Percentiles rank a stretch among this genome's conserved stretches.
Conservation (phyloP, 2,797 vertebrate species). For the Etheostoma perlongum region DNA sequence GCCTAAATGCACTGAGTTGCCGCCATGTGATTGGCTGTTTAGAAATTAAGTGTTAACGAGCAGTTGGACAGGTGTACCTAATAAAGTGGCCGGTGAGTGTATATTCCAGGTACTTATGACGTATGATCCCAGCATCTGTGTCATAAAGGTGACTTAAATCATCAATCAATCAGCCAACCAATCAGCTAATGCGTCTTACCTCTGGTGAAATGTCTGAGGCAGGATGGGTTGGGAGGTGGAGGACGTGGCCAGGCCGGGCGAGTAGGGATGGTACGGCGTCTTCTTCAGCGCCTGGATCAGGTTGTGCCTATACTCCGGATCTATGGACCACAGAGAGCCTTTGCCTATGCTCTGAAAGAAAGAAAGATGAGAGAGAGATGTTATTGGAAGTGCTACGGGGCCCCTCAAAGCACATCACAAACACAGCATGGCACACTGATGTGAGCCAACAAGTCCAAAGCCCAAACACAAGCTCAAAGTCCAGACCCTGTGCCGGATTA, state of each 20-base stretch:
- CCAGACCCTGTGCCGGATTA: conserved; percentile 27
- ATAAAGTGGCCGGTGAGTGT: too few species aligned
- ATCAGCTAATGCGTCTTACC: conserved; percentile 63
- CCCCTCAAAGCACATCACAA: conserved; percentile 44
- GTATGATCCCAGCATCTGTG: too few species aligned
- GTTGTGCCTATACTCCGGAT: conserved; percentile 92
- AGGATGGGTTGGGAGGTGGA: conserved; percentile 88
- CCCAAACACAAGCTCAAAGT: conserved; percentile 47
- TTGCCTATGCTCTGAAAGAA: conserved; percentile 86
- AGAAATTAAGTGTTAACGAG: too few species aligned
- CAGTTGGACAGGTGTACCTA: too few species aligned
- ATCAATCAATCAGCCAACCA: neutral
- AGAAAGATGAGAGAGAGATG: conserved; percentile 25
- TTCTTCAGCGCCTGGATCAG: conserved; percentile 99
- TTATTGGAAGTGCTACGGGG: conserved; percentile 40
- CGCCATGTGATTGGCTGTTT: too few species aligned
- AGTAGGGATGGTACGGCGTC: conserved; percentile 97
- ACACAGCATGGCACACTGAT: conserved; percentile 37
- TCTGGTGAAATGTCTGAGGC: conserved; percentile 83
- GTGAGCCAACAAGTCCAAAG: conserved; percentile 38
- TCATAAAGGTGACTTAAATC: neutral
- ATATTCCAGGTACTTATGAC: too few species aligned
- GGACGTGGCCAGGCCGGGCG: conserved; percentile 92
- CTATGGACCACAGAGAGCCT: conserved; percentile 89
- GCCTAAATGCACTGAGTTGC: too few species aligned